These are phyloP conservation scores for Clivina fossor DNA, from an alignment of 2,888 invertebrate genomes.

Conservation along the genomic window DNA sequence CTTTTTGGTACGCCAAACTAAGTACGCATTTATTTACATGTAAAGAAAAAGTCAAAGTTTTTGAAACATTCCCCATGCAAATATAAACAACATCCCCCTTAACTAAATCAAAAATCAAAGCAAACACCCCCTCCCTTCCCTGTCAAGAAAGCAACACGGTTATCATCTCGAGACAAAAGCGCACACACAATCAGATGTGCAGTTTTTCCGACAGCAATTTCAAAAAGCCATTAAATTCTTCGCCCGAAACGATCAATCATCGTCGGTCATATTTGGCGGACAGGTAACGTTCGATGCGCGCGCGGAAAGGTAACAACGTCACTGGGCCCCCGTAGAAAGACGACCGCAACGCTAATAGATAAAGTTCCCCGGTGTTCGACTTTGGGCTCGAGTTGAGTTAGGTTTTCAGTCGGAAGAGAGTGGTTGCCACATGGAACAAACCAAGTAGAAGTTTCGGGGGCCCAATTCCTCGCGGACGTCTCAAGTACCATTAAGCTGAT, in stretches of 20 bases:
- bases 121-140: no score
- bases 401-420: background rate
- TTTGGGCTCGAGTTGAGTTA: background rate
- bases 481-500: background rate
- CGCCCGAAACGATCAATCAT: slow-evolving; percentile 20
- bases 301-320: slow-evolving; percentile 2
- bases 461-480: background rate
- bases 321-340: background rate
- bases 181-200: slow-evolving; percentile 15
- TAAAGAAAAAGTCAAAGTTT: no score
- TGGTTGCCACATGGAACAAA: background rate
- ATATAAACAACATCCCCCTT: no score
- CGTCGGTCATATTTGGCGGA: slow-evolving; percentile 22
- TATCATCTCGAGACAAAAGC: no score
- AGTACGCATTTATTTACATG: no score
- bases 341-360: slow-evolving; percentile 14
- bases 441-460: background rate
- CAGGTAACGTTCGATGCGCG: slow-evolving; percentile 17
- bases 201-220: slow-evolving; percentile 32
- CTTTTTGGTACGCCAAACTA: no score
- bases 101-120: slow-evolving; percentile 11
- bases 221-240: slow-evolving; percentile 32
- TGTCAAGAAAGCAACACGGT: no score
- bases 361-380: slow-evolving; percentile 11
- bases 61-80: no score